A percentile compares a stretch with the other conserved stretches of the same genome.
phyloP scores from a whole-genome alignment of 2,113 vertebrate species.

The human (Homo sapiens) region GRCh38 chr3:17960001-17960500 shows the following conservation, averaged over 20 bases:
- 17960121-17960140: neutral
- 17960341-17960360: neutral
- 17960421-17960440: neutral
- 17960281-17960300: neutral
- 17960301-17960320: neutral
- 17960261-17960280: neutral
- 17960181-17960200: neutral
- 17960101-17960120: neutral
- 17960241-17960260: neutral
- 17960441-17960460: neutral
- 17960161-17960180: neutral
- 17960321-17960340: neutral
- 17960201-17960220: neutral
- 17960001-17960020: neutral
- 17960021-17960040: neutral
- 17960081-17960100: neutral
- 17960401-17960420: neutral
- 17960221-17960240: neutral
- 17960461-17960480: neutral
- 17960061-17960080: neutral
- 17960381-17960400: neutral
- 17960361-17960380: neutral
- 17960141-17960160: neutral
- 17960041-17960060: neutral
- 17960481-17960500: neutral